Conservation (phyloP, 53 echinoderm and acorn worm genomes). For the Temnopleurus reevesii region DNA sequence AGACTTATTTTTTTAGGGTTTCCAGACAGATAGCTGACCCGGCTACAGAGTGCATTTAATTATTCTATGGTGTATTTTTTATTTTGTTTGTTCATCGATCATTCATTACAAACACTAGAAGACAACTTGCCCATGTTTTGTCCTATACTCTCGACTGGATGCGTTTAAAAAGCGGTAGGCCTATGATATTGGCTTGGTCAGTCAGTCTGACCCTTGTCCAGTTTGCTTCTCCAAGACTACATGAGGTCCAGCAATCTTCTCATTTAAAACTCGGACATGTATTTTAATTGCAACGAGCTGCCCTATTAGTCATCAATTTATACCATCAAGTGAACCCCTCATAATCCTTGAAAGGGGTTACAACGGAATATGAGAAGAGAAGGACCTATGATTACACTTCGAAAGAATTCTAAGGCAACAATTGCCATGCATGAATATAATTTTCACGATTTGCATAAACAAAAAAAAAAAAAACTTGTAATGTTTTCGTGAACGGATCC, state of each 20-base stretch:
- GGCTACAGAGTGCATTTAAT: neutral
- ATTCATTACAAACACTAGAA: neutral
- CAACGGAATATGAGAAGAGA: neutral
- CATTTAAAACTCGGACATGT: neutral
- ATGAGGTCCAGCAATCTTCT: constrained; percentile 22
- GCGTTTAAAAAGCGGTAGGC: neutral
- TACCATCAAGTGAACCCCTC: neutral
- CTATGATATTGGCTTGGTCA: neutral
- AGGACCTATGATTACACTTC: neutral
- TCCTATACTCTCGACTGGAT: neutral
- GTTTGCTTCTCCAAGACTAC: neutral
- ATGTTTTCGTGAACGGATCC: too few relatives aligned
- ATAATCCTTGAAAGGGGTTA: neutral
- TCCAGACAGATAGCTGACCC: neutral
- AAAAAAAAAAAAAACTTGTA: too few relatives aligned
- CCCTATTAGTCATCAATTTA: constrained; percentile 1
- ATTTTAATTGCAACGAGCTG: constrained; percentile 6
- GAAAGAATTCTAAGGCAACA: neutral
- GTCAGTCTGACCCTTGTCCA: neutral
- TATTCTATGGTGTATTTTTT: neutral
- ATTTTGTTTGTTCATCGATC: neutral
- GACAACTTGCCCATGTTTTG: too few relatives aligned
- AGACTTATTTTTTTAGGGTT: too few relatives aligned
- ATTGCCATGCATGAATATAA: neutral
- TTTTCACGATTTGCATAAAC: too few relatives aligned